Evolutionary conservation across 2,797 vertebrate genomes (phyloP).

Genomic region (Fratercula arctica): DNA sequence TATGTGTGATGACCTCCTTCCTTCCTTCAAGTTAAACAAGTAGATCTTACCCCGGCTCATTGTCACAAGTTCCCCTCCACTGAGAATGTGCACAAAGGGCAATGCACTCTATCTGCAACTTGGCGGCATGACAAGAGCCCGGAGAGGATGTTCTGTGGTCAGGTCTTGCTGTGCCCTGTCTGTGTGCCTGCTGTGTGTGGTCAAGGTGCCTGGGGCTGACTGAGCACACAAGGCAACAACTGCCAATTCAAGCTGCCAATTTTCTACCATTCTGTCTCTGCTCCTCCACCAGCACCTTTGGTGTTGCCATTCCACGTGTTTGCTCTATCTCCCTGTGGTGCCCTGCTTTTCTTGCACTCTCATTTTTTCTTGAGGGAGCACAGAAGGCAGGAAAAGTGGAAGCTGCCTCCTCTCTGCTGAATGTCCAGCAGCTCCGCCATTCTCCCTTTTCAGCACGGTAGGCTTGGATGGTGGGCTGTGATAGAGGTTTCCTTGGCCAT

Average conservation of each 20-base stretch:
- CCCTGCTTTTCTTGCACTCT: not conserved
- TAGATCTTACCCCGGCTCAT: not conserved
- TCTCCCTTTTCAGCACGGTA: not conserved
- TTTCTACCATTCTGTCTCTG: not conserved
- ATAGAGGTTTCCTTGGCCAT: not conserved
- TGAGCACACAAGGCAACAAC: not conserved
- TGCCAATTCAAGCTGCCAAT: not conserved
- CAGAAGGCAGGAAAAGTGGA: not conserved
- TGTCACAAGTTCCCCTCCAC: not conserved
- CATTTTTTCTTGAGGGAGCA: not conserved
- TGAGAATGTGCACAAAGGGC: not conserved
- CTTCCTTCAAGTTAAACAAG: slow-evolving; percentile 12
- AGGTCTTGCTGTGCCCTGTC: not conserved
- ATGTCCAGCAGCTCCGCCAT: not conserved
- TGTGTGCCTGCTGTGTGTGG: not conserved
- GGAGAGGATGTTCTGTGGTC: not conserved
- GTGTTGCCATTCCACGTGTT: not conserved
- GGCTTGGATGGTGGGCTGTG: not conserved
- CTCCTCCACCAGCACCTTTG: not conserved
- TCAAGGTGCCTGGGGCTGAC: not conserved
- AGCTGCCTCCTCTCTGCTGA: not conserved
- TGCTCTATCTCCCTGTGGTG: not conserved
- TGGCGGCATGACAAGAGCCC: not conserved
- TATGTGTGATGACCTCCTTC: not conserved
- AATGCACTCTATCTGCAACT: not conserved